Percentiles rank a stretch among this genome's conserved stretches.
Evolutionary conservation across 2,888 invertebrate genomes (phyloP).

Genomic region (Nebria brevicollis): DNA sequence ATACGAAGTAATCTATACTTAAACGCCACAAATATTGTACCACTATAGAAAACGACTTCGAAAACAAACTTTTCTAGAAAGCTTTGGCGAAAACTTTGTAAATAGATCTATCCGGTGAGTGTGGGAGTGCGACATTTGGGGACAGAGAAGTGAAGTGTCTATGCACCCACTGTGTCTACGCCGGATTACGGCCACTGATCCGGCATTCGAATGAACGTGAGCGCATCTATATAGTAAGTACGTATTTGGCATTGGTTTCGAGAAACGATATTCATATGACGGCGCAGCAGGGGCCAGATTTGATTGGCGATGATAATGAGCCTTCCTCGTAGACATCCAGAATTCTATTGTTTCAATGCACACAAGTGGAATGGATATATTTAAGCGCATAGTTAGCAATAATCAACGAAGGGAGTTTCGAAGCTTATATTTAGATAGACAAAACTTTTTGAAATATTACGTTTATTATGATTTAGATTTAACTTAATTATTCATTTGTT

Average conservation of each 20-base stretch:
- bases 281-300: background rate
- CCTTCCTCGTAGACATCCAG: background rate
- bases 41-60: background rate
- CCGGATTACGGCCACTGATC: slow-evolving; percentile 1
- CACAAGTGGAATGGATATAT: background rate
- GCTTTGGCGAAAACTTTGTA: background rate
- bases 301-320: background rate
- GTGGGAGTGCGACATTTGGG: background rate
- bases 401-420: background rate
- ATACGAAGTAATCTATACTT: background rate
- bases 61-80: background rate
- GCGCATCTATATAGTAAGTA: background rate
- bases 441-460: background rate
- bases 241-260: background rate
- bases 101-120: background rate
- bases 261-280: background rate
- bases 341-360: background rate
- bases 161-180: background rate
- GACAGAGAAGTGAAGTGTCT: background rate
- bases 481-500: no score
- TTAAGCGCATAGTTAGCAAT: background rate
- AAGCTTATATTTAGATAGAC: background rate
- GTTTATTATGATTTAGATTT: no score
- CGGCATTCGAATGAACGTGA: background rate
- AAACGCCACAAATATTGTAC: background rate